Percentiles rank a stretch among this genome's conserved stretches.
These are phyloP conservation scores for Poliocrania exsul DNA, from an alignment of 2,797 vertebrate species.

Conservation along the genomic window DNA sequence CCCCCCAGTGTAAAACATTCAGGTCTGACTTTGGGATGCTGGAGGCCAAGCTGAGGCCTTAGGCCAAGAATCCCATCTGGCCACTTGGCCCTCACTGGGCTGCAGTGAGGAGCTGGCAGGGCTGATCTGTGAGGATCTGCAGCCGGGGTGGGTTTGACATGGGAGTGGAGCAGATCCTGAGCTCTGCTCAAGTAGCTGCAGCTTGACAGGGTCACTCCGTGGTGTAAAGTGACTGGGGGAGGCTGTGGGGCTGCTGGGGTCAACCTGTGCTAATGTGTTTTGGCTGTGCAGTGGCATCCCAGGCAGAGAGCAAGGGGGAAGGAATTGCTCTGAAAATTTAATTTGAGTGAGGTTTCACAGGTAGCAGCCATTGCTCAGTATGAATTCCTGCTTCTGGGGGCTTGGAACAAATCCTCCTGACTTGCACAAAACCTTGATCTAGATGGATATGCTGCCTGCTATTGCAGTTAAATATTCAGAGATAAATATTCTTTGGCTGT, in stretches of 20 bases:
- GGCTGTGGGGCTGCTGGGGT: not conserved
- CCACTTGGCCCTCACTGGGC: not conserved
- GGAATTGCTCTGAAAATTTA: not conserved
- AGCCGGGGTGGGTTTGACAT: not conserved
- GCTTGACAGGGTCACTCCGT: accelerated
- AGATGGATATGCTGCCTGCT: not conserved
- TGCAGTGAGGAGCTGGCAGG: not conserved
- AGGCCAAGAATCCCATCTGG: constrained; percentile 52
- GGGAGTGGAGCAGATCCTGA: not conserved
- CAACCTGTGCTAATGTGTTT: not conserved
- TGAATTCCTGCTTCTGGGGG: not conserved
- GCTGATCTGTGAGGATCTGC: not conserved
- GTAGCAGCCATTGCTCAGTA: not conserved
- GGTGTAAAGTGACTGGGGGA: not conserved
- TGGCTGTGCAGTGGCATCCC: not conserved
- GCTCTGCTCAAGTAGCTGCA: accelerated
- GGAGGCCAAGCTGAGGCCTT: not conserved
- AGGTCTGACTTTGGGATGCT: not conserved
- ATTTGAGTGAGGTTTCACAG: not conserved
- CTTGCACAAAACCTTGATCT: not conserved
- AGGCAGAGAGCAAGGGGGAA: not conserved
- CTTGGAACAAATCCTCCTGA: not conserved
- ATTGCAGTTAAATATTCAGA: not conserved
- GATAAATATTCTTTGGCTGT: not conserved
- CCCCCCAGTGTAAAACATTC: not conserved